Evolutionary conservation across 2,888 invertebrate genomes (phyloP).

Genomic region (Anarsia innoxiella): DNA sequence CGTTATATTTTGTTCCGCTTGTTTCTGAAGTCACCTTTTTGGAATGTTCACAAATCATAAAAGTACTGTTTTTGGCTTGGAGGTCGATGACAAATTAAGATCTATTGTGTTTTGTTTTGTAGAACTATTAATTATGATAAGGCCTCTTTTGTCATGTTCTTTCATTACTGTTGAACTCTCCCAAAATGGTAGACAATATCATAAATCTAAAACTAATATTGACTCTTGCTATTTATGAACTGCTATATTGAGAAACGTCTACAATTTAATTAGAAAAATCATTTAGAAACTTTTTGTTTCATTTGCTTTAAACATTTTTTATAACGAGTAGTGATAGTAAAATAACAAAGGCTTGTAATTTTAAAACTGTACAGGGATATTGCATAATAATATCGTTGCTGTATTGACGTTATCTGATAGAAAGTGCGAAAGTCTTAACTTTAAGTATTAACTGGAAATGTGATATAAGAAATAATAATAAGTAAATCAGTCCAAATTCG

Average conservation of each 20-base stretch:
- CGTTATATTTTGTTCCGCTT: slow-evolving; percentile 22
- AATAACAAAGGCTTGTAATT: slow-evolving; percentile 34
- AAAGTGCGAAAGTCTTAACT: too few relatives aligned
- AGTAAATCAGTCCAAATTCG: too few relatives aligned
- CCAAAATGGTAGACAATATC: slow-evolving; percentile 1
- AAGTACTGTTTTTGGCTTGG: slow-evolving; percentile 14
- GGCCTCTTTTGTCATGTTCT: slow-evolving; percentile 5
- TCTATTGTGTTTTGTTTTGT: slow-evolving; percentile 13
- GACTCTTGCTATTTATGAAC: background rate
- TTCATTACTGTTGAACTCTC: slow-evolving; percentile 4
- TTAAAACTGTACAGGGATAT: slow-evolving; percentile 41
- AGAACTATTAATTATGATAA: slow-evolving; percentile 9
- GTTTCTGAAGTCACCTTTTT: slow-evolving; percentile 14
- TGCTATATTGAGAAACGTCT: background rate
- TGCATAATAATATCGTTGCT: slow-evolving; percentile 42
- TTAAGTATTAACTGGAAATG: too few relatives aligned
- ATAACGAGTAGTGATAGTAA: slow-evolving; percentile 29
- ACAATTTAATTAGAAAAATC: too few relatives aligned
- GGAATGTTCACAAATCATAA: slow-evolving; percentile 17
- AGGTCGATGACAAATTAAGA: slow-evolving; percentile 20
- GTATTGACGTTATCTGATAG: slow-evolving; percentile 53
- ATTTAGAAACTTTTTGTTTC: background rate
- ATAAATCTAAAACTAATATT: background rate
- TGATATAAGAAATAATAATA: too few relatives aligned
- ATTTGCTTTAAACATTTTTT: slow-evolving; percentile 10